Evolutionary conservation across 2,888 invertebrate genomes (phyloP).

Genomic region (Hylaea fasciaria): DNA sequence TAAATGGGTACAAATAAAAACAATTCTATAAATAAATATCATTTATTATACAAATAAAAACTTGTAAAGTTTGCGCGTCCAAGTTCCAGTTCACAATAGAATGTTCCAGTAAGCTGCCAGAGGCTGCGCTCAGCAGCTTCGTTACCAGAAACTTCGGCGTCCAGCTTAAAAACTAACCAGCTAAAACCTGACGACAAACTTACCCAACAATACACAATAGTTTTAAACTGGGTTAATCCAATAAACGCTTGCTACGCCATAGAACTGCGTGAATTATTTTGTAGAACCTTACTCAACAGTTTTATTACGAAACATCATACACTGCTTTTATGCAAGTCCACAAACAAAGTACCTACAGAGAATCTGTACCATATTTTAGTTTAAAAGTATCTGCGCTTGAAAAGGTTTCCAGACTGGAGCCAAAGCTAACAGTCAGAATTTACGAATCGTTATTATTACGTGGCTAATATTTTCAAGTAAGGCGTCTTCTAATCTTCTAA

Average conservation of each 20-base stretch:
- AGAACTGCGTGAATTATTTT: constrained; percentile 12
- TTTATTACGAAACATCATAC: background rate
- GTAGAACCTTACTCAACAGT: background rate
- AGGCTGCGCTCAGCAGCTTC: constrained; percentile 52
- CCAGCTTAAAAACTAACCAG: constrained; percentile 49
- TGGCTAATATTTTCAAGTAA: constrained; percentile 4
- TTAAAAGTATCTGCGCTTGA: constrained; percentile 10
- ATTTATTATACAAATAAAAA: background rate
- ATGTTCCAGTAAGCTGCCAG: constrained; percentile 42
- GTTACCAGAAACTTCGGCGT: constrained; percentile 53
- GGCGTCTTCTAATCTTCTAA: background rate
- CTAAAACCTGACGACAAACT: constrained; percentile 42
- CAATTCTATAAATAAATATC: background rate
- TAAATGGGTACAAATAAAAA: no score
- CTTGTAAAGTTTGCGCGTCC: background rate
- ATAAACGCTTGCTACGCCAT: constrained; percentile 24
- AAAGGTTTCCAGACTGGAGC: constrained; percentile 12
- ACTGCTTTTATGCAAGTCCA: background rate
- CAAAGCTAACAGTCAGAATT: constrained; percentile 15
- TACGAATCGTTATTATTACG: constrained; percentile 5
- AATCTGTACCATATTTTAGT: constrained; percentile 6
- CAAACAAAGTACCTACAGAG: constrained; percentile 4
- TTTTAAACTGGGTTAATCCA: constrained; percentile 38
- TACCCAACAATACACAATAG: constrained; percentile 31
- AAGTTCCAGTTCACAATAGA: constrained; percentile 34